Evolutionary conservation across 2,797 vertebrate genomes (phyloP).

Genomic region (Chiloscyllium punctatum): DNA sequence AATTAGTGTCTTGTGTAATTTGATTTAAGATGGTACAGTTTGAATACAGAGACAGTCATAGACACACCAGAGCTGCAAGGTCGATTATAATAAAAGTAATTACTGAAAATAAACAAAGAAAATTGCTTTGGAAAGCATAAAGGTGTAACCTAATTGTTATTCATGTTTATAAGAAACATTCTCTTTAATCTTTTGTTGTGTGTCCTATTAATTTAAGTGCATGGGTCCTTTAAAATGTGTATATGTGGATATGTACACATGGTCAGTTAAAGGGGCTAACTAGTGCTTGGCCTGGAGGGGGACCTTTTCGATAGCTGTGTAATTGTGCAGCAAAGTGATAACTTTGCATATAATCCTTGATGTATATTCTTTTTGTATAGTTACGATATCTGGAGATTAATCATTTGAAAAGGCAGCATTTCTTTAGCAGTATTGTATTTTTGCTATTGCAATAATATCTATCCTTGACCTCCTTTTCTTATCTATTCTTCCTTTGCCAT

Average conservation of each 20-base stretch:
- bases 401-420: not conserved
- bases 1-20: not conserved
- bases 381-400: not conserved
- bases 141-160: not conserved
- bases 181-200: not conserved
- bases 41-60: not conserved
- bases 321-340: too few relatives aligned
- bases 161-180: not conserved
- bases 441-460: not conserved
- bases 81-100: not conserved
- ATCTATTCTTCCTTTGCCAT: not conserved
- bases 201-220: not conserved
- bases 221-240: not conserved
- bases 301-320: not conserved
- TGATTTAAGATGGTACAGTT: not conserved
- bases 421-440: not conserved
- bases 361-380: not conserved
- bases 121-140: not conserved
- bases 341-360: not conserved
- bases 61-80: not conserved
- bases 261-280: not conserved
- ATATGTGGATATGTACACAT: not conserved
- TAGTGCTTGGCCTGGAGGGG: not conserved
- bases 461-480: not conserved
- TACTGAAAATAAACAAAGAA: constrained; percentile 16